These are phyloP conservation scores for Sinopyrophorus schimmeli DNA, from an alignment of 2,888 invertebrate genomes.

Conservation along the genomic window DNA sequence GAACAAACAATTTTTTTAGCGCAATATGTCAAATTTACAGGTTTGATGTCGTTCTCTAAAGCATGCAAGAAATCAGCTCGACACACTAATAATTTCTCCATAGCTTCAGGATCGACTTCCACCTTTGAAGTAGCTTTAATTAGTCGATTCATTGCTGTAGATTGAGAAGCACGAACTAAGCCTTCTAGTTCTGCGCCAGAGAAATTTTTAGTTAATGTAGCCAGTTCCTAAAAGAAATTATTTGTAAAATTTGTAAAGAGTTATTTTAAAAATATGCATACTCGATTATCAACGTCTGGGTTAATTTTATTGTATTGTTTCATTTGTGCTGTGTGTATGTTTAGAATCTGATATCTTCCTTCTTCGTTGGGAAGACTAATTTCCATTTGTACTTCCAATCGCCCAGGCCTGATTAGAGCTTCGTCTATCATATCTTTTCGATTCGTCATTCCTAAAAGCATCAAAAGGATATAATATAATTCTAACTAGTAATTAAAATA, in stretches of 20 bases:
- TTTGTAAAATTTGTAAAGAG: too few relatives aligned
- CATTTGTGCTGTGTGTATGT: constrained; percentile 96
- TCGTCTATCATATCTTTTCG: constrained; percentile 99
- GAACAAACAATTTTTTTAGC: too few relatives aligned
- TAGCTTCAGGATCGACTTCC: constrained; percentile 91
- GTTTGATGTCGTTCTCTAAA: constrained; percentile 79
- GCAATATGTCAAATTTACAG: too few relatives aligned
- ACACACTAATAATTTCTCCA: constrained; percentile 84
- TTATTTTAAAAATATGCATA: too few relatives aligned
- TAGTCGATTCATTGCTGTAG: constrained; percentile 93
- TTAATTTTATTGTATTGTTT: constrained; percentile 87
- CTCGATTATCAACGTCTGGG: constrained; percentile 76
- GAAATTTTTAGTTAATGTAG: constrained; percentile 87
- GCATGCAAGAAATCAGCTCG: constrained; percentile 87
- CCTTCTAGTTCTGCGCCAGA: constrained; percentile 97
- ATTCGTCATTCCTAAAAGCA: constrained; percentile 83
- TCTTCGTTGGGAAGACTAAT: constrained; percentile 94
- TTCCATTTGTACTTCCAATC: constrained; percentile 95
- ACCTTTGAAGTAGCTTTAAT: constrained; percentile 89
- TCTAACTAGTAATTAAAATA: too few relatives aligned
- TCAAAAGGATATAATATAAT: too few relatives aligned
- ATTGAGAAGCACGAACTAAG: constrained; percentile 91
- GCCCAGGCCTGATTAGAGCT: constrained; percentile 92
- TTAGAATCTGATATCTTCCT: constrained; percentile 91
- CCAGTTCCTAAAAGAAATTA: constrained; percentile 70